Conservation (phyloP, 2,888 invertebrate genomes). For the Caenorhabditis becei region DNA sequence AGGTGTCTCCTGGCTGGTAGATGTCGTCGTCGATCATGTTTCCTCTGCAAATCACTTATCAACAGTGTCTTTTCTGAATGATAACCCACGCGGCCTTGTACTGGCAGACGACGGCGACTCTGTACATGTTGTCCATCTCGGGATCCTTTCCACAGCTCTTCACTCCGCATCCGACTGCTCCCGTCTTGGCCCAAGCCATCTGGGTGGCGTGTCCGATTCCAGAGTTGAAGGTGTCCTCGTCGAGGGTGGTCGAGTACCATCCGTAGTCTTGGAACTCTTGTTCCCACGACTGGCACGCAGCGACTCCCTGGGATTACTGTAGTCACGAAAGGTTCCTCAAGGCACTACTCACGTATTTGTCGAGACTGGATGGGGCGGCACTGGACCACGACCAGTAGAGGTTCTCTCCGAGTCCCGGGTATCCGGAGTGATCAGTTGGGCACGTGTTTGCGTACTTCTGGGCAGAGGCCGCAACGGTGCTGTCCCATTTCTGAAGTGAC, state of each 20-base stretch:
- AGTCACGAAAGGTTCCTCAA: not conserved
- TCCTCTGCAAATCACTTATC: constrained; percentile 14
- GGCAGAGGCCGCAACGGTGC: constrained; percentile 30
- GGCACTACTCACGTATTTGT: constrained; percentile 14
- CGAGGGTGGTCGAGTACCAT: constrained; percentile 50
- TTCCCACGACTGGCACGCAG: constrained; percentile 51
- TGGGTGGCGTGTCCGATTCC: constrained; percentile 65
- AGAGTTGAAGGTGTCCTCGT: constrained; percentile 42
- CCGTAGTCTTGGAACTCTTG: constrained; percentile 61
- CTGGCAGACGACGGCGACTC: constrained; percentile 59
- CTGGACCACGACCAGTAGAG: constrained; percentile 37
- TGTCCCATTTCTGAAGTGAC: constrained; percentile 40
- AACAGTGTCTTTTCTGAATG: not conserved
- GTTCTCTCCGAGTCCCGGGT: constrained; percentile 48
- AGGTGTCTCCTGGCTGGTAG: constrained; percentile 35
- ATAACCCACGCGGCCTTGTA: constrained; percentile 44
- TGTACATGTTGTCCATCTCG: constrained; percentile 18
- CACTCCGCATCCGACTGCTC: constrained; percentile 60
- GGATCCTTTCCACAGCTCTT: constrained; percentile 50
- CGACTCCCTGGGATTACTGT: constrained; percentile 11
- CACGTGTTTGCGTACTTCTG: constrained; percentile 48
- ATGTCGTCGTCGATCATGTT: constrained; percentile 22
- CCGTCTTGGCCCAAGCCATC: constrained; percentile 60
- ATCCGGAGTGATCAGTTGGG: constrained; percentile 41
- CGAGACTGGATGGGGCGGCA: constrained; percentile 22